phyloP scores from a whole-genome alignment of 1,140 invertebrate genomes.

The Ephestia elutella region DNA sequence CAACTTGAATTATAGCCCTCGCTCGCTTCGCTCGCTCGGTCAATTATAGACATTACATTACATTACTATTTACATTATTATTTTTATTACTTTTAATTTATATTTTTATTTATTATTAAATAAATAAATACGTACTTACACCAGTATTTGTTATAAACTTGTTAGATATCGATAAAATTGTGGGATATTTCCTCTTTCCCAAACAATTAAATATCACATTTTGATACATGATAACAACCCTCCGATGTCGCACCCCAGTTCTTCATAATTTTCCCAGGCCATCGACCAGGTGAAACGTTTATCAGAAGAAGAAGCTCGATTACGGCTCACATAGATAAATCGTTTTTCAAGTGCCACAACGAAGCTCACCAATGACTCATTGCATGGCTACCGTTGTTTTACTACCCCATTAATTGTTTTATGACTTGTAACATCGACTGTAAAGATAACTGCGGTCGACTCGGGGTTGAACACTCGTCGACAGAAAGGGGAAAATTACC shows the following conservation, averaged over 20 bases:
- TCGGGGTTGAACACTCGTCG: conserved; percentile 39
- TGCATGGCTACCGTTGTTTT: conserved; percentile 54
- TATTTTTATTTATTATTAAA: too few relatives aligned
- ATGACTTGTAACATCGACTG: conserved; percentile 54
- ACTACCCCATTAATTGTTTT: conserved; percentile 65
- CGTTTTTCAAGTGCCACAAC: conserved; percentile 36
- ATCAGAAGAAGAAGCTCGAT: conserved; percentile 11
- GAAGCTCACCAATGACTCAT: conserved; percentile 37
- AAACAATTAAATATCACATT: not conserved
- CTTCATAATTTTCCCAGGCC: conserved; percentile 33
- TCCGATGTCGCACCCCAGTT: conserved; percentile 12
- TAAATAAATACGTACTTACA: too few relatives aligned
- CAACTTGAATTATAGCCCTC: too few relatives aligned
- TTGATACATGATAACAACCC: conserved; percentile 10
- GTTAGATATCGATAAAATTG: not conserved
- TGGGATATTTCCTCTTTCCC: not conserved
- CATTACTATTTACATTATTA: too few relatives aligned
- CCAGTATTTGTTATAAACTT: not conserved
- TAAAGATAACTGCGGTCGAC: conserved; percentile 55
- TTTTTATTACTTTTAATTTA: too few relatives aligned
- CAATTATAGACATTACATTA: too few relatives aligned
- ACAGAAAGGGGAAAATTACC: conserved; percentile 35
- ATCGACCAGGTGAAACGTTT: conserved; percentile 33
- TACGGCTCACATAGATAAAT: conserved; percentile 29
- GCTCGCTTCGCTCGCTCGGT: too few relatives aligned